A percentile compares a stretch with the other conserved stretches of the same genome.
Conservation (phyloP, 2,113 vertebrate species). For the Catharus fuscescens region DNA sequence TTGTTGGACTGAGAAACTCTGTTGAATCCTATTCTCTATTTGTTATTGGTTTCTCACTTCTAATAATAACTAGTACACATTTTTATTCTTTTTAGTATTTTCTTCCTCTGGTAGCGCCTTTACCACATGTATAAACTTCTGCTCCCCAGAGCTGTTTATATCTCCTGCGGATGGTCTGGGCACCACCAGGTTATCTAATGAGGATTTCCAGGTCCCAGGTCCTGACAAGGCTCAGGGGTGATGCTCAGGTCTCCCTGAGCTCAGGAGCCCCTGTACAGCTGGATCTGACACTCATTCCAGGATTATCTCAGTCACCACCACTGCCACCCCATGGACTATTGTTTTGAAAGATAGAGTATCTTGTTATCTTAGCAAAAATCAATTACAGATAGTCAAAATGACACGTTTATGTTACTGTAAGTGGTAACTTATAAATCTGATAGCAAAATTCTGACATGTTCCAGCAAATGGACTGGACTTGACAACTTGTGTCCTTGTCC, state of each 20-base stretch:
- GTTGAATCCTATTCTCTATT: not conserved
- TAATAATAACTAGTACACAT: not conserved
- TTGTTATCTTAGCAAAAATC: not conserved
- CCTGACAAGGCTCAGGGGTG: not conserved
- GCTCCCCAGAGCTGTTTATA: not conserved
- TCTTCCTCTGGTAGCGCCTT: not conserved
- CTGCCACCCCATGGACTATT: not conserved
- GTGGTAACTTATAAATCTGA: not conserved
- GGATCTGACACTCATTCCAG: not conserved
- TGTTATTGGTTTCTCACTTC: not conserved
- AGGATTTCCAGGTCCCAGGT: not conserved
- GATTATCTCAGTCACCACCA: fast-evolving
- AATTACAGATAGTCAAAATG: not conserved
- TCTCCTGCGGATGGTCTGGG: fast-evolving
- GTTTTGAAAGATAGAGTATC: not conserved
- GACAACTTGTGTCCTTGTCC: not conserved
- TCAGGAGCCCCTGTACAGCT: not conserved
- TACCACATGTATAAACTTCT: not conserved
- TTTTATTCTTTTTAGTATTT: not conserved
- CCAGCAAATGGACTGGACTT: not conserved
- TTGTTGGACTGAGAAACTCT: not conserved
- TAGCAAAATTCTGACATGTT: not conserved
- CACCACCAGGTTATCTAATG: fast-evolving
- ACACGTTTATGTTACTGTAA: not conserved
- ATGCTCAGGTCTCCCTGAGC: not conserved